Conservation (phyloP, 2,797 vertebrate species). For the Rhinoraja longicauda region DNA sequence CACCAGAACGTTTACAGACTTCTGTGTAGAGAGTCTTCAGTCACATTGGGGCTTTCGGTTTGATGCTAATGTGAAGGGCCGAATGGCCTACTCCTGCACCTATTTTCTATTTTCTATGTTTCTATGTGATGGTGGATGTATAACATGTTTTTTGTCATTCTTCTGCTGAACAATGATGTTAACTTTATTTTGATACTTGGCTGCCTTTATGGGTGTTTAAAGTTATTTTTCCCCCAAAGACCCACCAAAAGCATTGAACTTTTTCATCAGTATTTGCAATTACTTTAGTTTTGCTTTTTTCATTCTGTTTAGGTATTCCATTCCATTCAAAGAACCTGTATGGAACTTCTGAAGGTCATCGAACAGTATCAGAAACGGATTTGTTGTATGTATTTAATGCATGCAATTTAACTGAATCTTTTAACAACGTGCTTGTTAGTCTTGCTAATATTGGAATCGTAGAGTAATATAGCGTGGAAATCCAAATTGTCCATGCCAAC, state of each 20-base stretch:
- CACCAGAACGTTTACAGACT: neutral
- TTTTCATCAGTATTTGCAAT: neutral
- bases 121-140: neutral
- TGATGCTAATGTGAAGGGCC: too few species aligned
- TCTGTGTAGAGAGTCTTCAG: neutral
- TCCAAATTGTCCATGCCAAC: too few species aligned
- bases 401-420: neutral
- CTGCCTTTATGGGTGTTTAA: neutral
- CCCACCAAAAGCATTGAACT: neutral
- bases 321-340: slow-evolving; percentile 91
- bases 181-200: neutral
- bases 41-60: neutral
- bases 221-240: neutral
- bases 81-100: too few species aligned
- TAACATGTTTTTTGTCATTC: neutral
- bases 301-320: slow-evolving; percentile 78
- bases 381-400: slow-evolving; percentile 70
- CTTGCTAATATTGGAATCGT: too few species aligned
- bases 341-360: slow-evolving; percentile 95
- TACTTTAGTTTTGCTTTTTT: neutral
- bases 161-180: neutral
- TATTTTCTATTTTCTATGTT: too few species aligned
- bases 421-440: neutral
- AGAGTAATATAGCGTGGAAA: too few species aligned
- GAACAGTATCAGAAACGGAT: slow-evolving; percentile 94